Percentiles rank a stretch among this genome's conserved stretches.
Conservation (phyloP, 2,113 vertebrate species). For the Tachuris rubrigastra region DNA sequence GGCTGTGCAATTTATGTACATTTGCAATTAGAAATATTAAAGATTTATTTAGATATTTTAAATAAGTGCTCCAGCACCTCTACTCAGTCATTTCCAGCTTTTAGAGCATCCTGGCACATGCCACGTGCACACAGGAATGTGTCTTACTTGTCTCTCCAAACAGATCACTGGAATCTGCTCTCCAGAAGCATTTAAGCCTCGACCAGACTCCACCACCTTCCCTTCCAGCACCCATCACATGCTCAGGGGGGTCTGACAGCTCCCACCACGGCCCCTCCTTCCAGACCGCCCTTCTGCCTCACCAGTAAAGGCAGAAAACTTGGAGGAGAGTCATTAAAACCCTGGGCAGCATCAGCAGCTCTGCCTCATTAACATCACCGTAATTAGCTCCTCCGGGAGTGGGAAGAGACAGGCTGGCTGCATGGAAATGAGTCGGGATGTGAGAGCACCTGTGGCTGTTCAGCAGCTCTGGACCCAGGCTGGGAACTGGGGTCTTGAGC, state of each 20-base stretch:
- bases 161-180: not conserved
- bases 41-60: slow-evolving; percentile 99
- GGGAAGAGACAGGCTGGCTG: not conserved
- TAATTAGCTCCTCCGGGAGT: slow-evolving; percentile 47
- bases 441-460: not conserved
- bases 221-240: not conserved
- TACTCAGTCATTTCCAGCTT: not conserved
- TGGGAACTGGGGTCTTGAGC: fast-evolving
- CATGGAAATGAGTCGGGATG: not conserved
- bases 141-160: too few species aligned
- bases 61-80: slow-evolving; percentile 35
- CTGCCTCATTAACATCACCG: slow-evolving; percentile 34
- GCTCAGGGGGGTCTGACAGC: not conserved
- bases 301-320: not conserved
- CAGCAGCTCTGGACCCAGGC: not conserved
- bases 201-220: not conserved
- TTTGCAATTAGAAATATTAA: slow-evolving; percentile 99
- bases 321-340: slow-evolving; percentile 17
- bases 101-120: not conserved
- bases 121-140: fast-evolving
- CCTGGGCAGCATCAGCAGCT: slow-evolving; percentile 44
- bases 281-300: not conserved
- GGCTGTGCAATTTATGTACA: slow-evolving; percentile 99
- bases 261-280: not conserved
- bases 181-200: not conserved